Percentiles rank a stretch among this genome's conserved stretches.
These are phyloP conservation scores for Neuroscelio doddi DNA, from an alignment of 2,888 invertebrate species.

Conservation along the genomic window DNA sequence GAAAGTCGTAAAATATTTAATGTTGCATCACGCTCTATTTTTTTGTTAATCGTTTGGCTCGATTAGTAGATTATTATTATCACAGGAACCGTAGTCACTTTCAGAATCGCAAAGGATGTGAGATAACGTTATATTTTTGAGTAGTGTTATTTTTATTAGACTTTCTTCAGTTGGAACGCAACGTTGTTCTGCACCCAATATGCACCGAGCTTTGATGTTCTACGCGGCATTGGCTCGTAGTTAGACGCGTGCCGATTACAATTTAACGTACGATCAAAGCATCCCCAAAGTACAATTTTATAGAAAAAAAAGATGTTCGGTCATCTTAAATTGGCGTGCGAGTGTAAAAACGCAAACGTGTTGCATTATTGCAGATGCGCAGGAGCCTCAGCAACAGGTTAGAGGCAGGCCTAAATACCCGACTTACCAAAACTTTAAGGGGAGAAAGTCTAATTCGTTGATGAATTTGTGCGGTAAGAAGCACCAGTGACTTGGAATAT, in stretches of 20 bases:
- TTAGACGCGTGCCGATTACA: constrained; percentile 52
- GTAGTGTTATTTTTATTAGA: constrained; percentile 1
- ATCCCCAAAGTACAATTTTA: constrained; percentile 43
- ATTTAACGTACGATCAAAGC: constrained; percentile 58
- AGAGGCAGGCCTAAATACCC: constrained; percentile 89
- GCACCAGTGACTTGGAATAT: constrained; percentile 69
- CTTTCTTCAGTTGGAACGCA: constrained; percentile 63
- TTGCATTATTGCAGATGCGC: constrained; percentile 87
- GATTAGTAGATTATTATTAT: constrained; percentile 19
- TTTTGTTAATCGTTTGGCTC: constrained; percentile 5
- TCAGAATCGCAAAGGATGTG: constrained; percentile 1
- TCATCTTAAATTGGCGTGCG: constrained; percentile 54
- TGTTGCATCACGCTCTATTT: constrained; percentile 1
- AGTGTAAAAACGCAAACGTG: constrained; percentile 75
- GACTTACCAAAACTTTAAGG: constrained; percentile 91
- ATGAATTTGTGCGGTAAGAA: constrained; percentile 97
- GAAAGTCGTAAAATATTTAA: constrained; percentile 10
- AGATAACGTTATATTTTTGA: constrained; percentile 9
- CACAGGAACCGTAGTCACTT: no score
- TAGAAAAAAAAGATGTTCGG: constrained; percentile 32
- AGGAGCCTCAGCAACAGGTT: constrained; percentile 84
- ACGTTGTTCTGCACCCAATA: constrained; percentile 66
- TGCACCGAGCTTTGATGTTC: constrained; percentile 64
- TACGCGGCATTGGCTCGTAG: constrained; percentile 59
- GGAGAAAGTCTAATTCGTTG: constrained; percentile 94